Evolutionary conservation across 2,888 invertebrate genomes (phyloP), one percentile per base, ranked within the genome.

Genomic region (Dione vanillae): DNA sequence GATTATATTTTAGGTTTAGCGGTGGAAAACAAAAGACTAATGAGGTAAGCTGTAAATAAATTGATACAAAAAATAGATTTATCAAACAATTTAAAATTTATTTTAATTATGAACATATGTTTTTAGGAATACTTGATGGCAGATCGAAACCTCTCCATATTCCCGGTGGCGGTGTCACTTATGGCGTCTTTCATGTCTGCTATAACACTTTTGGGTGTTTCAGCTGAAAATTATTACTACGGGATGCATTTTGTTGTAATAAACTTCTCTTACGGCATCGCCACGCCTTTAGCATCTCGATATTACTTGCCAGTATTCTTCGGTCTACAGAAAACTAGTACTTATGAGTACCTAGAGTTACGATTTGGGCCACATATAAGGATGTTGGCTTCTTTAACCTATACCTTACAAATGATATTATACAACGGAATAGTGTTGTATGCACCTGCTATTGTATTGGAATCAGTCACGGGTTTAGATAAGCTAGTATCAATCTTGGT

Each of bases 181-280:
- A 97, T 98, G 96, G 97, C 98, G n/a, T 97, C 97, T 51, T 98
- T 98, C 85, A 97, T 98, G 96, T 98, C 98, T 0, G 97, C 98
- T 43, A 95, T 98, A 67, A 97, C 97, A 0, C 86, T 98, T 51
- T 92, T 98, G n/a, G 98, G 98, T 16, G 97, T 98, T 2, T 97
- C 97, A 43, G 95, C 96, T 65, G 98, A 98, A 87, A 97, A 96
- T 84, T 98, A 98, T 87, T 95, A 95, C 77, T 96, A 94, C 82
- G 98, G 98, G 65, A 95, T 97, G 75, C 96, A 96, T 82, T 97
- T 98, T 86, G 93, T 96, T 14, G 89, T 96, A 20, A 96, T 97
- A 59, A 97, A 97, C 83, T 76, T 97, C 59, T 95, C 97, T 0
- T 97, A 97, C 78, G 94, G 88, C 35, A 78, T 97, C 16, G 96